These are phyloP conservation scores for Proteles cristata DNA, from an alignment of 2,113 vertebrate species.

Conservation along the genomic window DNA sequence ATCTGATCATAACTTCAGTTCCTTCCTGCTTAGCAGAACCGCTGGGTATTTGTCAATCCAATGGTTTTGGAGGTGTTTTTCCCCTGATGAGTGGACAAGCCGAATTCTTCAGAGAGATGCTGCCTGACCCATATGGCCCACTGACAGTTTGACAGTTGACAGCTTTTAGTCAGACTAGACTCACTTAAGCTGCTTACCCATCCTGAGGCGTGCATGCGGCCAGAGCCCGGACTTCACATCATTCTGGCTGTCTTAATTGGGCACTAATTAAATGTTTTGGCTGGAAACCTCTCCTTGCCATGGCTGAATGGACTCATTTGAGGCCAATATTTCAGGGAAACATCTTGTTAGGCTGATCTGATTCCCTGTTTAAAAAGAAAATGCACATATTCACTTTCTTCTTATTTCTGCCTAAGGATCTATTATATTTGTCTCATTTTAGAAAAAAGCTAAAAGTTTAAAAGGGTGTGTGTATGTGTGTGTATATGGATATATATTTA, in stretches of 20 bases:
- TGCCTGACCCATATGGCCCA: slow-evolving; percentile 80
- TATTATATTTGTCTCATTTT: slow-evolving; percentile 36
- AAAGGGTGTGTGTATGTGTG: neutral
- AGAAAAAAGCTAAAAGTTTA: neutral
- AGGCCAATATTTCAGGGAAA: slow-evolving; percentile 82
- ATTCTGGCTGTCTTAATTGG: slow-evolving; percentile 83
- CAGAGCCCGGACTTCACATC: slow-evolving; percentile 78
- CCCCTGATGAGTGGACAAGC: slow-evolving; percentile 73
- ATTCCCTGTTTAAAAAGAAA: slow-evolving; percentile 77
- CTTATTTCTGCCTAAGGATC: slow-evolving; percentile 33
- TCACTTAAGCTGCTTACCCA: slow-evolving; percentile 82
- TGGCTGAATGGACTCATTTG: slow-evolving; percentile 83
- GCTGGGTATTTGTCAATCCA: slow-evolving; percentile 68
- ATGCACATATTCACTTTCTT: slow-evolving; percentile 65
- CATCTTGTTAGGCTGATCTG: slow-evolving; percentile 82
- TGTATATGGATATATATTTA: neutral
- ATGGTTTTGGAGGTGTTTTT: slow-evolving; percentile 59
- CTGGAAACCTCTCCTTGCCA: slow-evolving; percentile 82
- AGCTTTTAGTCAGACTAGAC: slow-evolving; percentile 80
- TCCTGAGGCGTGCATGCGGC: slow-evolving; percentile 74
- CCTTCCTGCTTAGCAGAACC: slow-evolving; percentile 43
- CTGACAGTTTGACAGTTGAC: slow-evolving; percentile 83
- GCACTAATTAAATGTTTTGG: slow-evolving; percentile 85
- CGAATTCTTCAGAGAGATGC: slow-evolving; percentile 76
- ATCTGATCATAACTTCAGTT: slow-evolving; percentile 32